A percentile compares a stretch with the other conserved stretches of the same genome.
Conservation (phyloP, 2,113 vertebrate species). For the Lycaon pictus region DNA sequence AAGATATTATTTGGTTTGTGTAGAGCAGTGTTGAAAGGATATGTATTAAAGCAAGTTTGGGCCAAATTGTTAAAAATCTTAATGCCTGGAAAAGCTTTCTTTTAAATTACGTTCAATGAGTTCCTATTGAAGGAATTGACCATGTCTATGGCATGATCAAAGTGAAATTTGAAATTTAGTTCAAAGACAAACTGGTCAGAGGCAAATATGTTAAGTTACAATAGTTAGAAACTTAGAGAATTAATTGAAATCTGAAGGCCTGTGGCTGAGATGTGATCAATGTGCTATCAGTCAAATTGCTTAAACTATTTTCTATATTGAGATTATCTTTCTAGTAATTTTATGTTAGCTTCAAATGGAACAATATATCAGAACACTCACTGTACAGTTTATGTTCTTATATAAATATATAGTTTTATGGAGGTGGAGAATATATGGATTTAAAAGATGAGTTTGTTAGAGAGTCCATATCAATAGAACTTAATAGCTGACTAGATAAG, state of each 20-base stretch:
- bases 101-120: background rate
- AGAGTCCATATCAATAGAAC: background rate
- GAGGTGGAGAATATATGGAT: background rate
- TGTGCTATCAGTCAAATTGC: background rate
- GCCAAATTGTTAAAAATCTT: background rate
- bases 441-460: background rate
- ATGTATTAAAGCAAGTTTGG: background rate
- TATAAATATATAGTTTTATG: background rate
- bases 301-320: background rate
- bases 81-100: background rate
- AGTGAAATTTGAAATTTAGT: background rate
- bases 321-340: background rate
- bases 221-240: background rate
- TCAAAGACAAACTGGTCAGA: background rate
- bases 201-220: background rate
- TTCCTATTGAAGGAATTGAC: background rate
- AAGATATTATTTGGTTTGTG: background rate
- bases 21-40: background rate
- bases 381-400: background rate
- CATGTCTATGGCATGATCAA: background rate
- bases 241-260: background rate
- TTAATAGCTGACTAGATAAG: background rate
- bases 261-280: background rate
- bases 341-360: background rate
- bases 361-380: background rate